Evolutionary conservation across 2,113 vertebrate species (phyloP), one percentile per base, ranked within the genome.

Genomic region (Melanerpes formicivorus): DNA sequence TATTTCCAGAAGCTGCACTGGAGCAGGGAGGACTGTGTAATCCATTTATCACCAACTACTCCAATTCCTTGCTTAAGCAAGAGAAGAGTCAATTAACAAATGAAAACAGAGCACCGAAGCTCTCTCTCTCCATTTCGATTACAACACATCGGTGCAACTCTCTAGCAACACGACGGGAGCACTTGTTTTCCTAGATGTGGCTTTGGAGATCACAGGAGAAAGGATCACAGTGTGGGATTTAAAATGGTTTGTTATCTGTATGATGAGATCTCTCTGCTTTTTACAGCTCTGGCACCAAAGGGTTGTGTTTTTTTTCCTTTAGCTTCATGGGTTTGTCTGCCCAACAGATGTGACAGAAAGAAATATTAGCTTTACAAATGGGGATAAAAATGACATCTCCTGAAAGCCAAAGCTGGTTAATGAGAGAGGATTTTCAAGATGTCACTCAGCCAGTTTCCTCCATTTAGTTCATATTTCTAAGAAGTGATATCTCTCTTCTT

Each of bases 321-420:
- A 52, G 58, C 72, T 92, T 64, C 4, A 0, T 62, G 69, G 87
- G 69, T 92, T 94, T 95, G 79, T 93, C 96, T 90, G 63, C 89
- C 84, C 94, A 93, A 30, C 58, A 89, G 80, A 90, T 83, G 79
- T 89, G 91, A 77, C 8, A 15, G 82, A 72, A 80, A 94, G 82
- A 80, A 88, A 88, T 96, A 96, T 85, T 95, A 94, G 91, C 91
- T 93, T 96, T 92, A 92, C 79, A 95, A 94, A 93, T 91, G 48
- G 82, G 89, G 84, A 91, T 95, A 90, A 96, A 96, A 95, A 94
- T 88, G 93, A 78, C 90, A 83, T 67, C 6, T 40, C 60, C 79
- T 88, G 93, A 94, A 93, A 93, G 89, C 84, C 87, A 93, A 94
- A 93, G 84, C 82, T 2, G 14, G 89, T 90, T 95, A 96, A 96